A percentile compares a stretch with the other conserved stretches of the same genome.
Evolutionary conservation across 2,113 vertebrate genomes (phyloP).

Genomic region (Sander lucioperca): DNA sequence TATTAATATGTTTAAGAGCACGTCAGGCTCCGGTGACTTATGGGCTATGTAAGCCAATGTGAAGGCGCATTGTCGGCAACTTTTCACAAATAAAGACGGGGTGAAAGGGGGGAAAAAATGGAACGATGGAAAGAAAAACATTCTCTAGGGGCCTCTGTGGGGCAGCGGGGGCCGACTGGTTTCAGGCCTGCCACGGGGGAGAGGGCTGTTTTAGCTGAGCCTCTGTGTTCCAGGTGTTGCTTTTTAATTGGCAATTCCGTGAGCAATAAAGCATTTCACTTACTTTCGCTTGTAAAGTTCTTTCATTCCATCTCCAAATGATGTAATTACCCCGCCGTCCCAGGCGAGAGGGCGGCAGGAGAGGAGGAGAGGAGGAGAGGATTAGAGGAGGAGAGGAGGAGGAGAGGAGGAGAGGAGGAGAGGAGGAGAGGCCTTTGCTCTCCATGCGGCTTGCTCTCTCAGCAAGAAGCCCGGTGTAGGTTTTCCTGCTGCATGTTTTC

Average conservation of each 20-base stretch:
- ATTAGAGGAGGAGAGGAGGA: neutral
- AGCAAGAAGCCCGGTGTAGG: conserved; percentile 64
- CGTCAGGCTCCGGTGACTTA: conserved; percentile 74
- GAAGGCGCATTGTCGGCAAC: conserved; percentile 80
- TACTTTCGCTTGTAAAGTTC: conserved; percentile 80
- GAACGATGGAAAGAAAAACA: conserved; percentile 72
- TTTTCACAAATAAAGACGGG: conserved; percentile 68
- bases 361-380: neutral
- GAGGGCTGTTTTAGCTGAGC: conserved; percentile 53
- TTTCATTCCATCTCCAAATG: conserved; percentile 86
- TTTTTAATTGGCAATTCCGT: conserved; percentile 86
- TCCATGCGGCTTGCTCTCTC: conserved; percentile 48
- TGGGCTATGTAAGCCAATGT: conserved; percentile 69
- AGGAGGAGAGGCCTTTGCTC: conserved; percentile 24
- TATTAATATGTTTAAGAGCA: conserved; percentile 76
- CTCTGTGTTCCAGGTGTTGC: conserved; percentile 84
- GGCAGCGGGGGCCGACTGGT: conserved; percentile 27
- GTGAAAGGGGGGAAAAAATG: neutral
- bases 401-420: neutral
- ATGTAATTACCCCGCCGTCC: conserved; percentile 84
- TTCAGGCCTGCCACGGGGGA: conserved; percentile 25
- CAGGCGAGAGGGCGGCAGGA: conserved; percentile 58
- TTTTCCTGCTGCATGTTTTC: conserved; percentile 77
- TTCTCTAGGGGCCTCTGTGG: conserved; percentile 65
- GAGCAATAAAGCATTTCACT: conserved; percentile 84